Evolutionary conservation across 1,140 invertebrate species (phyloP).

Genomic region (Halictus rubicundus): DNA sequence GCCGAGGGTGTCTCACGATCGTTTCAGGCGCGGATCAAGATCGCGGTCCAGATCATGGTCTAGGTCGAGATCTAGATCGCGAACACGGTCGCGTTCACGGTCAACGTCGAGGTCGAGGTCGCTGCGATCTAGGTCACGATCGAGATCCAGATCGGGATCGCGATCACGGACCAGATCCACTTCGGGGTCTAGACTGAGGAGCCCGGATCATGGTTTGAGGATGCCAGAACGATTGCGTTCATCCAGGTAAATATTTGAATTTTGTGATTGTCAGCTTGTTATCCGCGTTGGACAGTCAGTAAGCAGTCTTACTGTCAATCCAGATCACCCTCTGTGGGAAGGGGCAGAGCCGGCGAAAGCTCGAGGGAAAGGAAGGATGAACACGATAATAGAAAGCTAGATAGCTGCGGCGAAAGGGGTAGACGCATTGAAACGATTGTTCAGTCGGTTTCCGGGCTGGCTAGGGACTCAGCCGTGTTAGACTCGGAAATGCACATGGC

Average conservation of each 20-base stretch:
- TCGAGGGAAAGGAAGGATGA: conserved; percentile 57
- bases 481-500: conserved; percentile 64
- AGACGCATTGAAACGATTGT: conserved; percentile 77
- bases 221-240: conserved; percentile 53
- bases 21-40: conserved; percentile 55
- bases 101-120: conserved; percentile 59
- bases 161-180: conserved; percentile 61
- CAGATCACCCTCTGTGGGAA: conserved; percentile 72
- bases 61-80: conserved; percentile 61
- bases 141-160: conserved; percentile 56
- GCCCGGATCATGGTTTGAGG: conserved; percentile 56
- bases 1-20: conserved; percentile 32
- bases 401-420: conserved; percentile 60
- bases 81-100: conserved; percentile 61
- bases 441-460: conserved; percentile 67
- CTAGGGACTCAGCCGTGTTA: conserved; percentile 55
- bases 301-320: conserved; percentile 32
- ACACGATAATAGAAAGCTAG: conserved; percentile 40
- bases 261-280: neutral
- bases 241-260: conserved; percentile 62
- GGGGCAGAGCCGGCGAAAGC: conserved; percentile 56
- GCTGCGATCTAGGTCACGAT: conserved; percentile 64
- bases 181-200: conserved; percentile 60
- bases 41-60: conserved; percentile 63
- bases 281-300: neutral